These are phyloP conservation scores for Morone chrysops DNA, from an alignment of 2,113 vertebrate genomes.

Conservation along the genomic window DNA sequence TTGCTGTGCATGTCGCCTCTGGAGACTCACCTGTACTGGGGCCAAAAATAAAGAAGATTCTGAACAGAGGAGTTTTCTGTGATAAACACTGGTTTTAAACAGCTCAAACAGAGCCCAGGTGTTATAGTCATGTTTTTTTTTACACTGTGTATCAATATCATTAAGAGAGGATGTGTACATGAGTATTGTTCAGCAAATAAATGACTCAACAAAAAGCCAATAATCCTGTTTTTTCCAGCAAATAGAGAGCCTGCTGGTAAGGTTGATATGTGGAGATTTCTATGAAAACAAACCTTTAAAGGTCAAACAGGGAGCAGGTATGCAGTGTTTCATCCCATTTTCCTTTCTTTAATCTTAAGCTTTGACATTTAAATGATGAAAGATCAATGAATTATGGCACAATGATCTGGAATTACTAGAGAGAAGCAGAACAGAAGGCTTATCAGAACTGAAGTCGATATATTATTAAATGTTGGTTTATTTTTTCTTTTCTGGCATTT, in stretches of 20 bases:
- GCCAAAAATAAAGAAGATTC: neutral
- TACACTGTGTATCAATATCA: neutral
- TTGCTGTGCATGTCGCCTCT: neutral
- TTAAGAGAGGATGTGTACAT: neutral
- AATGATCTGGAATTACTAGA: conserved; percentile 4
- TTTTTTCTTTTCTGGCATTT: neutral
- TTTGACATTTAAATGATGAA: conserved; percentile 56
- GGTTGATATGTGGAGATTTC: conserved; percentile 38
- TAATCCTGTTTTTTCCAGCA: conserved; percentile 17
- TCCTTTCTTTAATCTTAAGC: conserved; percentile 45
- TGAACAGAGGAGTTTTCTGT: neutral
- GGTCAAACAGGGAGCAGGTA: conserved; percentile 53
- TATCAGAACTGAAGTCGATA: neutral
- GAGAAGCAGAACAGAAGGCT: neutral
- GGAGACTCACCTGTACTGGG: neutral
- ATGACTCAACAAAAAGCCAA: conserved; percentile 3
- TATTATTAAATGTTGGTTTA: neutral
- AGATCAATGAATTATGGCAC: conserved; percentile 41
- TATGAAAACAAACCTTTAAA: conserved; percentile 65
- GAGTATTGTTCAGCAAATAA: neutral
- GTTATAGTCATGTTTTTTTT: neutral
- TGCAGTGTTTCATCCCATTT: conserved; percentile 36
- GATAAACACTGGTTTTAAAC: neutral
- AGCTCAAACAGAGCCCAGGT: neutral
- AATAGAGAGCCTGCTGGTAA: conserved; percentile 11